phyloP scores from a whole-genome alignment of 1,140 invertebrate species.

The Caenorhabditis briggsae region DNA sequence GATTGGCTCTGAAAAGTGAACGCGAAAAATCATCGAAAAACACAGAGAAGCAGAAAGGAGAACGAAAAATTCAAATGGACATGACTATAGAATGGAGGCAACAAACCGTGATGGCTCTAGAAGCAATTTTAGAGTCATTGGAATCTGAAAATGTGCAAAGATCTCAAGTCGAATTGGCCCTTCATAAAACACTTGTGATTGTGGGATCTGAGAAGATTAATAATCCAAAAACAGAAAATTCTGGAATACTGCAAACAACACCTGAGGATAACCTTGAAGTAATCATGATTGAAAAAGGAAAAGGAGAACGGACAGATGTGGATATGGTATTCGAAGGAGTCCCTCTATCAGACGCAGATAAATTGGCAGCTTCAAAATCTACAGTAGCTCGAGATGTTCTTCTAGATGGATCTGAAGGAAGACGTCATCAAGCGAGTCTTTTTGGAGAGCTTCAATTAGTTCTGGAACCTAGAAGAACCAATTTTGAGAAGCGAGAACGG shows the following conservation, averaged over 20 bases:
- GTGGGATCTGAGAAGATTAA: not conserved
- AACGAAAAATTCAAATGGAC: not conserved
- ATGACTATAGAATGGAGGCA: conserved; percentile 23
- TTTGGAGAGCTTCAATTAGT: conserved; percentile 39
- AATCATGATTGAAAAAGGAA: not conserved
- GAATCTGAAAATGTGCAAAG: not conserved
- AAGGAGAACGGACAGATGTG: not conserved
- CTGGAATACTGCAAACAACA: not conserved
- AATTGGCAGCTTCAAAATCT: conserved; percentile 3
- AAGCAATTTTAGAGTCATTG: conserved; percentile 21
- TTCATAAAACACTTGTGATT: conserved; percentile 2
- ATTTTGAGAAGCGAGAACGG: conserved; percentile 25
- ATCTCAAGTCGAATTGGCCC: conserved; percentile 16
- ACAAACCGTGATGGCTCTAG: conserved; percentile 8
- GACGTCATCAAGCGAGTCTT: not conserved
- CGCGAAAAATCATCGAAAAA: no score
- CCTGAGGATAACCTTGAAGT: not conserved
- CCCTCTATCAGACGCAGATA: conserved; percentile 17
- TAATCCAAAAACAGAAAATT: not conserved
- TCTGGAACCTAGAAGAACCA: not conserved
- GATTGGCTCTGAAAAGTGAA: conserved; percentile 20
- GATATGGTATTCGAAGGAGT: conserved; percentile 41
- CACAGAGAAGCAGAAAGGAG: not conserved
- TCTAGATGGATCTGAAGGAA: conserved; percentile 25
- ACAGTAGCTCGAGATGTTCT: conserved; percentile 15